phyloP scores from a whole-genome alignment of 2,113 vertebrate genomes.

The Cacatua alba region DNA sequence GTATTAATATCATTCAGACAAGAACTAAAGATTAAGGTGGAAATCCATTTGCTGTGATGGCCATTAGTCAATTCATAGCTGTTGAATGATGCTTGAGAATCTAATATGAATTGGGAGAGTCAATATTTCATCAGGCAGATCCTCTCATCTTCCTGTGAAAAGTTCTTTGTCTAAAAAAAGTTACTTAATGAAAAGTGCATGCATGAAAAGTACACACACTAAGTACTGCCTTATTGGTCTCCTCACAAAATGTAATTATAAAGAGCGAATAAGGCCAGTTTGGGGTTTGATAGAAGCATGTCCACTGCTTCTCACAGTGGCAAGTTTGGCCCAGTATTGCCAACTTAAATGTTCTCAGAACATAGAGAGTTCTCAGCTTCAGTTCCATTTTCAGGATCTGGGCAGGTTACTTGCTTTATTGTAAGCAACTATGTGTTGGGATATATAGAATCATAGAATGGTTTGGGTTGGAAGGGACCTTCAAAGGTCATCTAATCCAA shows the following conservation, averaged over 20 bases:
- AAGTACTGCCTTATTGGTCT: not conserved
- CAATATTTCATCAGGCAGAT: constrained; percentile 50
- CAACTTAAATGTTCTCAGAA: not conserved
- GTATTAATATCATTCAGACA: constrained; percentile 62
- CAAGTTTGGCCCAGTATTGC: not conserved
- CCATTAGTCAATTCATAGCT: constrained; percentile 65
- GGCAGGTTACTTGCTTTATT: not conserved
- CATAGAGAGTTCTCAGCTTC: not conserved
- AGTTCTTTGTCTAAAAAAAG: constrained; percentile 46
- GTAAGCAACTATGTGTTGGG: not conserved
- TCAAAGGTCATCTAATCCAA: not conserved
- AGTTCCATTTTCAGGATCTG: not conserved
- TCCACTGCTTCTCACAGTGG: not conserved
- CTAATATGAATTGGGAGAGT: constrained; percentile 25
- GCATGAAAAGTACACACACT: not conserved
- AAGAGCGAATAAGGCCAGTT: not conserved
- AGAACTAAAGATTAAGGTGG: constrained; percentile 56
- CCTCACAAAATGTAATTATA: not conserved
- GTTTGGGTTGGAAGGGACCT: not conserved
- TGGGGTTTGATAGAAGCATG: not conserved
- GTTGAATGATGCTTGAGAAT: constrained; percentile 37
- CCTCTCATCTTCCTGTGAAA: constrained; percentile 7
- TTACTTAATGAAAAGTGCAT: not conserved
- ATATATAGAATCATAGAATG: not conserved
- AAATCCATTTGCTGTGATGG: constrained; percentile 54